Base-by-base conservation (phyloP, 2,797 vertebrate species). In the Carapus acus region DNA sequence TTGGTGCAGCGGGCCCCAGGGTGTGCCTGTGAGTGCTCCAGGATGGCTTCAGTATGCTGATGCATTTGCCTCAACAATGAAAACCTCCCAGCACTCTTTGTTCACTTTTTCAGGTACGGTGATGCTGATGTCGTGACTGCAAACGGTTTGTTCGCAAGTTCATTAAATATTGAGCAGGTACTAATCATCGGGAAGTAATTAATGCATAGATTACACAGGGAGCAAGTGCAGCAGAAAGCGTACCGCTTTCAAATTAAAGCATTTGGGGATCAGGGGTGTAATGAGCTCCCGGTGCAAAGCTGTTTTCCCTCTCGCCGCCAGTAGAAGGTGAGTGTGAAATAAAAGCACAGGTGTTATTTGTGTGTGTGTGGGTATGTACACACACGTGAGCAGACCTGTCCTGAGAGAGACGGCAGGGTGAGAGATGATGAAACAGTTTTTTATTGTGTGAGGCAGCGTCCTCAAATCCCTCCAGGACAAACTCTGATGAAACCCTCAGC, bases 131-230 rank as follows among this genome's bases (percentile, higher is more conserved):
- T 64, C 63, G 47, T 2, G 52, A 59, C 46, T 71, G 65, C 18
- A 54, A 67, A 22, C 20, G 8, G 40, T 49, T 52, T 20, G 43
- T 52, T 39, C 18, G 49, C 22, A 40, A 36, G 2, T 39, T 67
- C 51, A 71, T 74, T 73, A 41, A 70, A 56, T 75, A 66, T 64
- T 69, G 59, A 27, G 16, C 39, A 6, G 60, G 54, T 43, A 15
- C 51, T 70, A 73, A 81, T 83, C 73, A 72, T 24, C 34, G 49
- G 58, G 52, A 17, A 51, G 58, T 73, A 62, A 81, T 77, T 73
- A 76, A 52, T 43, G 54, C 54, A 37, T 33, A 34, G 54, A 59
- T 49, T 58, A 48, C 61, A 50, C 43, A 49, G 4, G 44, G 43
- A 38, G 54, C 69, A 20, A 52, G 58, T 54, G 50, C 51, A 38